Percentiles rank a stretch among this genome's conserved stretches.
Evolutionary conservation across 2,113 vertebrate genomes (phyloP).

Genomic region (Synchiropus splendidus): DNA sequence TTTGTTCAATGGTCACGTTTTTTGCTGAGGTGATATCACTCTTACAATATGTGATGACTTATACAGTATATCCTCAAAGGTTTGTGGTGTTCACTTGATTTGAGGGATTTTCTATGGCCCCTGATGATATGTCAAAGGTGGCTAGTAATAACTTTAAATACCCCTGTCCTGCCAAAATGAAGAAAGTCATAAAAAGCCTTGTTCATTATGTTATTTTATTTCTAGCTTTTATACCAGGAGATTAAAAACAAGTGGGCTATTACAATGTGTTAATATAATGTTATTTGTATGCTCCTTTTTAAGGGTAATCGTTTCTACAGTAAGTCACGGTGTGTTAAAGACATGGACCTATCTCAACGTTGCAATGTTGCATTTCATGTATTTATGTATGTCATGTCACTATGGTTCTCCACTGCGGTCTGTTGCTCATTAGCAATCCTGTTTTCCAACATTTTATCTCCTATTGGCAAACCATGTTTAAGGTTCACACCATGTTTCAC

Average conservation of each 20-base stretch:
- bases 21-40: constrained; percentile 59
- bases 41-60: constrained; percentile 60
- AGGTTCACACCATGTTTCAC: constrained; percentile 49
- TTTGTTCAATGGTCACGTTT: constrained; percentile 67
- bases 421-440: constrained; percentile 65
- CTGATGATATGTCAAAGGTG: constrained; percentile 36
- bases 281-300: constrained; percentile 66
- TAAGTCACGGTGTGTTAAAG: constrained; percentile 58
- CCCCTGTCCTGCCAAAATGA: constrained; percentile 53
- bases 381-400: constrained; percentile 68
- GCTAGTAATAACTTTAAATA: constrained; percentile 41
- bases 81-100: constrained; percentile 57
- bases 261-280: constrained; percentile 59
- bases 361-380: constrained; percentile 62
- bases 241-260: constrained; percentile 65
- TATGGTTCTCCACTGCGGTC: constrained; percentile 49
- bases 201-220: constrained; percentile 51
- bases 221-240: constrained; percentile 66
- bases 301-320: constrained; percentile 66
- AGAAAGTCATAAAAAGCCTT: constrained; percentile 53
- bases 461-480: constrained; percentile 41
- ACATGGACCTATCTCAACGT: constrained; percentile 65
- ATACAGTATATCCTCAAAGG: constrained; percentile 57
- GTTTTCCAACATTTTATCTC: constrained; percentile 38
- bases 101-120: constrained; percentile 46